These are phyloP conservation scores for Phoebastria nigripes DNA, from an alignment of 2,797 vertebrate genomes.

Conservation along the genomic window DNA sequence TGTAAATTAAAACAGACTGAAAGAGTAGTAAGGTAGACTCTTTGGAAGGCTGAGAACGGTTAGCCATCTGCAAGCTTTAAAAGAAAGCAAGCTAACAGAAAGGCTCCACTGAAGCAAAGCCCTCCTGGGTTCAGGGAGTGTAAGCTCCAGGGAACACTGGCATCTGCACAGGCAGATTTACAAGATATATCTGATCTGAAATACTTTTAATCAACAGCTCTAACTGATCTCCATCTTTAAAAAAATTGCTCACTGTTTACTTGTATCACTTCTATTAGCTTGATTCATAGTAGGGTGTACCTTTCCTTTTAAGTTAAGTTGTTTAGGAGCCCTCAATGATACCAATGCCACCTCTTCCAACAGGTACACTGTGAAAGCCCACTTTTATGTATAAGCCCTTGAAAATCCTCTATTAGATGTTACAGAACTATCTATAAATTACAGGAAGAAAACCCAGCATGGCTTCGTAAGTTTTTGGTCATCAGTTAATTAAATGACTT, in stretches of 20 bases:
- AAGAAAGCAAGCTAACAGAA: not conserved
- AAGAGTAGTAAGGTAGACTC: not conserved
- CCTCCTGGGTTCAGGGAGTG: not conserved
- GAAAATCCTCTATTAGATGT: not conserved
- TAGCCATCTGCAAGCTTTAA: not conserved
- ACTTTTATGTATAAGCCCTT: not conserved
- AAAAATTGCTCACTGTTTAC: not conserved
- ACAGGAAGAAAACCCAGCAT: not conserved
- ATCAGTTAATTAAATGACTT: not conserved
- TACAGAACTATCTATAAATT: not conserved
- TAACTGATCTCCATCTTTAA: not conserved
- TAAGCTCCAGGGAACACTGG: not conserved
- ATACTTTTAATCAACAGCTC: not conserved
- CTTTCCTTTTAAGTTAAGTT: not conserved
- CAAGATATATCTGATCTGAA: not conserved
- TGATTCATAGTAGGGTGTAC: not conserved
- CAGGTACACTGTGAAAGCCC: not conserved
- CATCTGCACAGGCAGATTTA: not conserved
- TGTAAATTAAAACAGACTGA: not conserved
- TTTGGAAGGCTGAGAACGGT: not conserved
- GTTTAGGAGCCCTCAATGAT: not conserved
- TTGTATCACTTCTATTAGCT: not conserved
- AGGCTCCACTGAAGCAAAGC: not conserved
- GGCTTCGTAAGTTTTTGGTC: not conserved
- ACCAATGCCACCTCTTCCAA: not conserved